Evolutionary conservation across 1,140 invertebrate genomes (phyloP).

Genomic region (Lysiphlebus fabarum): DNA sequence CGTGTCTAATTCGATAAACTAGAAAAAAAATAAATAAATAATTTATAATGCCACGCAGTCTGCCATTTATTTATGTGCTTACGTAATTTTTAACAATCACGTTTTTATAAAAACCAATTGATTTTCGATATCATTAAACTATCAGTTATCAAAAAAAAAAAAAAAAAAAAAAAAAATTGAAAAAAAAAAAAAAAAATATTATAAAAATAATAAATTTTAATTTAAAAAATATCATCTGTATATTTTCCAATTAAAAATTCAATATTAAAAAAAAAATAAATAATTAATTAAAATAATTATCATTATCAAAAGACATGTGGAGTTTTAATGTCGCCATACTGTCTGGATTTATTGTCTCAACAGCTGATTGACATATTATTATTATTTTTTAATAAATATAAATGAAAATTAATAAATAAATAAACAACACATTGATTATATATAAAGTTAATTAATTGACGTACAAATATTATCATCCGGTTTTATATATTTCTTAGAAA

Average conservation of each 20-base stretch:
- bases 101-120: neutral
- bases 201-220: too few relatives aligned
- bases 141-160: too few relatives aligned
- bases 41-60: conserved; percentile 21
- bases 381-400: neutral
- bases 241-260: too few relatives aligned
- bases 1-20: neutral
- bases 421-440: neutral
- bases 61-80: conserved; percentile 10
- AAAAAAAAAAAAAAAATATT: too few relatives aligned
- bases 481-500: neutral
- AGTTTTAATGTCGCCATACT: neutral
- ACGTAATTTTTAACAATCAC: conserved; percentile 3
- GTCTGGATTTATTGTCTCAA: conserved; percentile 2
- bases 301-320: too few relatives aligned
- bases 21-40: conserved; percentile 11
- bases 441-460: conserved; percentile 2
- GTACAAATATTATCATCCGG: conserved; percentile 8
- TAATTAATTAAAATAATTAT: too few relatives aligned
- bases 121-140: too few relatives aligned
- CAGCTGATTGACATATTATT: conserved; percentile 13
- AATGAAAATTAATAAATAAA: conserved; percentile 8
- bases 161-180: neutral
- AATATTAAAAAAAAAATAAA: too few relatives aligned
- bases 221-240: too few relatives aligned